phyloP scores from a whole-genome alignment of 2,888 invertebrate genomes.

The Eupithecia pulchellata region DNA sequence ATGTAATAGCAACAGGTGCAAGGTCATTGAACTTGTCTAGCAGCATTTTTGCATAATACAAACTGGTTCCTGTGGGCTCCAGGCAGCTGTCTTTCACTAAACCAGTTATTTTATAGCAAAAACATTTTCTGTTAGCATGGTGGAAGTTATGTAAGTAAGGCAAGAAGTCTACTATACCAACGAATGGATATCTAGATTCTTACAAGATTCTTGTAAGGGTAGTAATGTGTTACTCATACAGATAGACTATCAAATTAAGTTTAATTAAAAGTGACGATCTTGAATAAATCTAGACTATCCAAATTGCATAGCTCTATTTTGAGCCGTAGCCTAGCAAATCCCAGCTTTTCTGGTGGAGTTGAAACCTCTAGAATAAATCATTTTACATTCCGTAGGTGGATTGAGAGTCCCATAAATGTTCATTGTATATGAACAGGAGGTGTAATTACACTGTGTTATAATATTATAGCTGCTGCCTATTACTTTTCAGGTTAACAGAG shows the following conservation, averaged over 20 bases:
- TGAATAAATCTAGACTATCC: neutral
- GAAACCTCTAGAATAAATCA: too few relatives aligned
- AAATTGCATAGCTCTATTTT: too few relatives aligned
- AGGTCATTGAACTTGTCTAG: slow-evolving; percentile 39
- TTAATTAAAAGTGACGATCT: neutral
- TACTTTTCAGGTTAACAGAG: slow-evolving; percentile 89
- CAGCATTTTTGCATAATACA: slow-evolving; percentile 36
- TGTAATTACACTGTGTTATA: neutral
- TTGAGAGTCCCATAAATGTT: too few relatives aligned
- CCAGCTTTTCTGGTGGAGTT: too few relatives aligned
- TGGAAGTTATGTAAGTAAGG: slow-evolving; percentile 10
- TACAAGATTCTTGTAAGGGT: neutral
- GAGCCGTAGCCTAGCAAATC: too few relatives aligned
- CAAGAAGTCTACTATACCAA: neutral
- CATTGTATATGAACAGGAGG: too few relatives aligned
- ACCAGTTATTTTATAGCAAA: slow-evolving; percentile 26
- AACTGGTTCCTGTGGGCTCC: slow-evolving; percentile 36
- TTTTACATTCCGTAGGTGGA: too few relatives aligned
- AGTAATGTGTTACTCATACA: neutral
- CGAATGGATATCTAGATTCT: neutral
- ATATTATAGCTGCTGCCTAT: neutral
- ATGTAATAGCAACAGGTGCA: slow-evolving; percentile 32
- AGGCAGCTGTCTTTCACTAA: slow-evolving; percentile 27
- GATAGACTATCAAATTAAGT: neutral
- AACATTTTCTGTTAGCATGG: slow-evolving; percentile 16